phyloP scores from a whole-genome alignment of 1,140 invertebrate genomes.

The Bacillus rossius region DNA sequence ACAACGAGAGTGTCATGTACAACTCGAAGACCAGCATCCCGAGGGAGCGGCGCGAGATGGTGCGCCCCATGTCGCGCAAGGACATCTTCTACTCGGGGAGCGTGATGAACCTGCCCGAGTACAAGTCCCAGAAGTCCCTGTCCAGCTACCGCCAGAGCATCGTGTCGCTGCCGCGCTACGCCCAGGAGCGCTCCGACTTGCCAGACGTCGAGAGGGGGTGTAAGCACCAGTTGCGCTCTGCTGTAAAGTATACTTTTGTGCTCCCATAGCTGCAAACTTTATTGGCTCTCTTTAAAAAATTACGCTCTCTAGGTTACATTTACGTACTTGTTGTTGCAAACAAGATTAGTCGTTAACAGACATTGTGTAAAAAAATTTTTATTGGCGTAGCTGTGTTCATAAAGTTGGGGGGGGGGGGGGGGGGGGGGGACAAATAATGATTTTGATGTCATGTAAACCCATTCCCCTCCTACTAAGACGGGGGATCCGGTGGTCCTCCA shows the following conservation, averaged over 20 bases:
- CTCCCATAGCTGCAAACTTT: background rate
- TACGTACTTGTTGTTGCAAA: too few relatives aligned
- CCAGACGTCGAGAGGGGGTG: slow-evolving; percentile 47
- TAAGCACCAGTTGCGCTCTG: background rate
- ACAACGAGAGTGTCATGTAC: slow-evolving; percentile 28
- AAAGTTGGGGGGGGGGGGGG: too few relatives aligned
- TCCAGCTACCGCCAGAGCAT: slow-evolving; percentile 78
- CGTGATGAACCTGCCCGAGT: slow-evolving; percentile 84
- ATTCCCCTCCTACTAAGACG: too few relatives aligned
- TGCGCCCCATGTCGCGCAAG: slow-evolving; percentile 89
- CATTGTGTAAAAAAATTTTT: too few relatives aligned
- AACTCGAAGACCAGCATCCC: slow-evolving; percentile 47
- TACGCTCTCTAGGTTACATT: too few relatives aligned
- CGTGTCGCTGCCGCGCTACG: slow-evolving; percentile 59
- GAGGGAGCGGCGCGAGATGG: slow-evolving; percentile 61
- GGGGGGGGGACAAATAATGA: too few relatives aligned
- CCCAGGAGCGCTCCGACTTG: slow-evolving; percentile 48
- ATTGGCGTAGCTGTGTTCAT: too few relatives aligned
- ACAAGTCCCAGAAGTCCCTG: slow-evolving; percentile 88
- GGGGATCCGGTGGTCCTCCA: too few relatives aligned
- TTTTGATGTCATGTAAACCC: too few relatives aligned
- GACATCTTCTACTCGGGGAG: slow-evolving; percentile 99
- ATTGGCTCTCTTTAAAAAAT: slow-evolving; percentile 7
- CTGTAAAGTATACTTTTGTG: too few relatives aligned
- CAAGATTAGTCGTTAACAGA: too few relatives aligned